Percentiles rank a stretch among this genome's conserved stretches.
Conservation (phyloP, 2,113 vertebrate genomes). For the Macrotus californicus region DNA sequence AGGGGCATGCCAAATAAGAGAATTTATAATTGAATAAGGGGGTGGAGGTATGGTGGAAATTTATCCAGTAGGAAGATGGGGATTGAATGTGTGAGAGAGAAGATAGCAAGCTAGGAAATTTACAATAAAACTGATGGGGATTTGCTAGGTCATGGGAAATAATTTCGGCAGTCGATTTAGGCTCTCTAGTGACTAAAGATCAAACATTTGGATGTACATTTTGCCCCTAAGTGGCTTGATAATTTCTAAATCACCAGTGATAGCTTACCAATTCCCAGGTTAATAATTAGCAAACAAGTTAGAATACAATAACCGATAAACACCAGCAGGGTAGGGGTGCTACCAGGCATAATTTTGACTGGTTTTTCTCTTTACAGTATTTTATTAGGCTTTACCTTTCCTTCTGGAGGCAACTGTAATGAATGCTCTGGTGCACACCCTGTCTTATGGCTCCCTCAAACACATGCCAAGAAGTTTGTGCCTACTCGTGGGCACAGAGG, state of each 20-base stretch:
- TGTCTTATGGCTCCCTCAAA: not conserved
- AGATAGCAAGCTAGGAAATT: not conserved
- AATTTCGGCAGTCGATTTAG: not conserved
- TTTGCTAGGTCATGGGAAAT: not conserved
- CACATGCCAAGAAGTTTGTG: not conserved
- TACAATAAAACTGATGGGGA: not conserved
- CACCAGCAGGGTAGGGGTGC: not conserved
- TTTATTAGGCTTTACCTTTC: not conserved
- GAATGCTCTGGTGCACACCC: not conserved
- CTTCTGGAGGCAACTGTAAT: not conserved
- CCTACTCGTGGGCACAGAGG: not conserved
- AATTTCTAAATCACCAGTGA: not conserved
- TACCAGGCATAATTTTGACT: not conserved
- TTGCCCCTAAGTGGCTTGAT: not conserved
- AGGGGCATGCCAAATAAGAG: conserved; percentile 41
- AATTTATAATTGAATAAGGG: conserved; percentile 49
- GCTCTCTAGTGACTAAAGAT: not conserved
- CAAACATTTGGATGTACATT: not conserved
- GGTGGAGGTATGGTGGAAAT: not conserved
- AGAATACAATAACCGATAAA: not conserved
- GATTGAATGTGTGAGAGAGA: not conserved
- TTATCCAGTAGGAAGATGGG: conserved; percentile 16
- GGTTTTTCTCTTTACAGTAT: not conserved
- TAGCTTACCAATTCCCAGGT: not conserved
- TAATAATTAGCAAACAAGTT: not conserved